Evolutionary conservation across 2,113 vertebrate genomes (phyloP).

Genomic region (Nothoprocta perdicaria): DNA sequence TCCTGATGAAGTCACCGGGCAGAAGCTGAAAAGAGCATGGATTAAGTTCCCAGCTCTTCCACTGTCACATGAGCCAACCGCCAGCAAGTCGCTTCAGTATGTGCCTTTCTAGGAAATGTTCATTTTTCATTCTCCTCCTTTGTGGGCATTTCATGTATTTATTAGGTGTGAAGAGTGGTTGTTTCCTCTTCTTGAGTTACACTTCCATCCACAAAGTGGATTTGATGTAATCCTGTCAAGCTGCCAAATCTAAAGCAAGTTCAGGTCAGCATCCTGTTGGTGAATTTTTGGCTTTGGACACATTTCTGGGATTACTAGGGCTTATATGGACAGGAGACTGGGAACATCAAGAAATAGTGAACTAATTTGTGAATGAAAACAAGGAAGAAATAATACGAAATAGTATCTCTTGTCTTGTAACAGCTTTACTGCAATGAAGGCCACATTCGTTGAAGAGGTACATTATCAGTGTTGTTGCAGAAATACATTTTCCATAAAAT

Average conservation of each 20-base stretch:
- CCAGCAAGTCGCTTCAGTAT: not conserved
- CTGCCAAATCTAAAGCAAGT: not conserved
- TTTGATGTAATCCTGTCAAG: not conserved
- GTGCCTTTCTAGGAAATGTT: not conserved
- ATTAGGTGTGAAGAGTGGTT: not conserved
- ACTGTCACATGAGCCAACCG: not conserved
- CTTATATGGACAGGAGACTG: not conserved
- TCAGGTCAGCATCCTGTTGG: not conserved
- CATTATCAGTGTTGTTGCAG: not conserved
- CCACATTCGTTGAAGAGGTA: not conserved
- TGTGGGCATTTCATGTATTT: not conserved
- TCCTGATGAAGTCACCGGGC: not conserved
- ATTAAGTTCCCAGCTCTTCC: not conserved
- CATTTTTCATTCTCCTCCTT: not conserved
- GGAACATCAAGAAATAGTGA: not conserved
- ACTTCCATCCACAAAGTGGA: not conserved
- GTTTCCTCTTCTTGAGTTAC: not conserved
- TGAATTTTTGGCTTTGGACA: not conserved
- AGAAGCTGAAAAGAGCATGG: not conserved
- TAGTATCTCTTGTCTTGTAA: not conserved
- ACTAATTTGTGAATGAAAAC: not conserved
- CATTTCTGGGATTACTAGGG: not conserved
- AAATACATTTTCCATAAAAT: constrained; percentile 1
- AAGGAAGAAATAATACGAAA: not conserved
- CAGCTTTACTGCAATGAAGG: not conserved